Percentiles rank a stretch among this genome's conserved stretches.
These are phyloP conservation scores for Ladona fulva DNA, from an alignment of 1,140 invertebrate genomes.

Conservation along the genomic window DNA sequence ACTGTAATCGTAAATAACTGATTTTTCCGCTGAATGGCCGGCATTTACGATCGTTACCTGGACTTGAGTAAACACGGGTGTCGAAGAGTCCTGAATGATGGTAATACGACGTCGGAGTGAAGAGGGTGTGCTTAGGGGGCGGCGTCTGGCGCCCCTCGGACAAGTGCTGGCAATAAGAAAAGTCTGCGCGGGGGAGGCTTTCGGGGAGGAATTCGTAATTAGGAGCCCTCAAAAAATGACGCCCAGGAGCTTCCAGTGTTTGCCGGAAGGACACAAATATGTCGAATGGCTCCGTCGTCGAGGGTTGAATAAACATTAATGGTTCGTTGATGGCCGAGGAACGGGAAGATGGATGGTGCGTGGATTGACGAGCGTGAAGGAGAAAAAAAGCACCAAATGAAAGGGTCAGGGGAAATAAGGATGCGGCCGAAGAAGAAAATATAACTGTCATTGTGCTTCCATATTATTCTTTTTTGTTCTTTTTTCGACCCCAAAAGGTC, in stretches of 20 bases:
- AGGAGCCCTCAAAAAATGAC: not conserved
- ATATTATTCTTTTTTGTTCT: not conserved
- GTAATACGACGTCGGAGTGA: not conserved
- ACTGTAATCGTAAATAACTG: not conserved
- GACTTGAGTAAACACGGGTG: not conserved
- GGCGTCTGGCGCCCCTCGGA: not conserved
- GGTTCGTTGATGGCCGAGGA: not conserved
- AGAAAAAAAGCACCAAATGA: not conserved
- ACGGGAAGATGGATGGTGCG: not conserved
- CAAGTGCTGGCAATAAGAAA: not conserved
- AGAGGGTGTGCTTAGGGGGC: not conserved
- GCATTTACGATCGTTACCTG: not conserved
- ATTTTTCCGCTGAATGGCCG: not conserved
- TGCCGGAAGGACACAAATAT: conserved; percentile 4
- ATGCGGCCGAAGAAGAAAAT: not conserved
- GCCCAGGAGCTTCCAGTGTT: not conserved
- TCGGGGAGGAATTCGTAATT: not conserved
- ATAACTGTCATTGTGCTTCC: not conserved
- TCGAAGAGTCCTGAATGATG: not conserved
- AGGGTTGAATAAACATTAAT: conserved; percentile 10
- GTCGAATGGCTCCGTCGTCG: conserved; percentile 5
- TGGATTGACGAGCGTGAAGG: not conserved
- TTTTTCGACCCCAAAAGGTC: not conserved
- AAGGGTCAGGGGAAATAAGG: not conserved
- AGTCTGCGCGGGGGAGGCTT: not conserved